Conservation (phyloP, 2,888 invertebrate genomes). For the Busseola fusca region DNA sequence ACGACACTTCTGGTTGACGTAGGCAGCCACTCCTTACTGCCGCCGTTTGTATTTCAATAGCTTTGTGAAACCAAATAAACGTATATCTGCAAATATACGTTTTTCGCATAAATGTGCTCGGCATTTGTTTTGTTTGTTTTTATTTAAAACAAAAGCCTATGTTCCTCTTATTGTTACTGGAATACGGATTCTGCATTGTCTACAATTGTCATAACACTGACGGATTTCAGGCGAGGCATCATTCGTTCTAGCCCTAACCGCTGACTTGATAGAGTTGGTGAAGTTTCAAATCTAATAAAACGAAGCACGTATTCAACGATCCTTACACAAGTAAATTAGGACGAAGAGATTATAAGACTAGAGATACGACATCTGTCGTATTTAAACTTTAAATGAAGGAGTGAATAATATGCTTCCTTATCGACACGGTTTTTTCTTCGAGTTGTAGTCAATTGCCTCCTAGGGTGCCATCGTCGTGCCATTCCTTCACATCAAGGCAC, state of each 20-base stretch:
- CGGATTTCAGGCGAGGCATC: not conserved
- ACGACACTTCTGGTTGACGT: slow-evolving; percentile 79
- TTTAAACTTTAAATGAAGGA: slow-evolving; percentile 24
- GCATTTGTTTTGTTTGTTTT: slow-evolving; percentile 45
- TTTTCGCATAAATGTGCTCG: slow-evolving; percentile 28
- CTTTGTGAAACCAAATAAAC: slow-evolving; percentile 65
- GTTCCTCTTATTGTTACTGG: slow-evolving; percentile 23
- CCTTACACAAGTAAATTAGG: slow-evolving; percentile 49
- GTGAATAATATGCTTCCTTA: slow-evolving; percentile 7
- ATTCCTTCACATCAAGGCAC: too few relatives aligned
- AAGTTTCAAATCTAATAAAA: slow-evolving; percentile 57
- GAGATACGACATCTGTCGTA: slow-evolving; percentile 44
- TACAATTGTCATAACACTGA: slow-evolving; percentile 14
- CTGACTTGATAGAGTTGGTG: slow-evolving; percentile 38
- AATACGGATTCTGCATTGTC: slow-evolving; percentile 20
- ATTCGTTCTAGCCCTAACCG: slow-evolving; percentile 9
- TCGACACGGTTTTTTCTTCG: slow-evolving; percentile 4
- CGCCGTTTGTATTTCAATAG: slow-evolving; percentile 71
- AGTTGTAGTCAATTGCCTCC: not conserved
- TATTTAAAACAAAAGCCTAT: slow-evolving; percentile 39
- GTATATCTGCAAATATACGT: slow-evolving; percentile 55
- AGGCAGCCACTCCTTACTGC: slow-evolving; percentile 70
- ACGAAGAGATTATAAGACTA: slow-evolving; percentile 43
- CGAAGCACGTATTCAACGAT: slow-evolving; percentile 44
- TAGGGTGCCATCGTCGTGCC: too few relatives aligned